phyloP scores from a whole-genome alignment of 2,113 vertebrate genomes.

The Dunckerocampus dactyliophorus region DNA sequence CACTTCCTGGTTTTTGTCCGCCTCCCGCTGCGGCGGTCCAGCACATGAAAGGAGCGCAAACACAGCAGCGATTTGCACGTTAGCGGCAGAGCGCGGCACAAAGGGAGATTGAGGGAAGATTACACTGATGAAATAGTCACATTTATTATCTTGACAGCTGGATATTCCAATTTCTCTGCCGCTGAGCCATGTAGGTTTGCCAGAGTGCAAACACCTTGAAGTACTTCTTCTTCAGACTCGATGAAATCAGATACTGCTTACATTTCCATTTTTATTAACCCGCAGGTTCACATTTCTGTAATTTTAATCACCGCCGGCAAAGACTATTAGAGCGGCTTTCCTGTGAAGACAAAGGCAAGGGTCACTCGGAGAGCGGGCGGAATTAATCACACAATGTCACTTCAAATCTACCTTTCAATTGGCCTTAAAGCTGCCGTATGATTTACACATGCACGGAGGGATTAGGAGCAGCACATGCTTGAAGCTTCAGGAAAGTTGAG shows the following conservation, averaged over 20 bases:
- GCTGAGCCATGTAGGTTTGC: conserved; percentile 63
- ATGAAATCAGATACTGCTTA: conserved; percentile 71
- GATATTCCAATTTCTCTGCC: conserved; percentile 69
- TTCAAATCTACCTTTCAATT: conserved; percentile 69
- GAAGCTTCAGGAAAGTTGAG: conserved; percentile 36
- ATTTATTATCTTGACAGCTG: conserved; percentile 73
- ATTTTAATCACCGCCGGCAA: conserved; percentile 66
- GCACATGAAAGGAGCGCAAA: conserved; percentile 49
- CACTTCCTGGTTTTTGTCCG: too few relatives aligned
- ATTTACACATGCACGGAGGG: conserved; percentile 61
- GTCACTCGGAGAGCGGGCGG: conserved; percentile 55
- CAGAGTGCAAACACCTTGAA: conserved; percentile 68
- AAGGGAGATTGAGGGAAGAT: conserved; percentile 68
- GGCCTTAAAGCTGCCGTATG: conserved; percentile 46
- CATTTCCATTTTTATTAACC: conserved; percentile 74
- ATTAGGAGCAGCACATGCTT: conserved; percentile 45
- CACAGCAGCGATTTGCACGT: conserved; percentile 61
- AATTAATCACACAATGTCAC: conserved; percentile 63
- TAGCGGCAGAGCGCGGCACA: conserved; percentile 47
- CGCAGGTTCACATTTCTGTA: conserved; percentile 61
- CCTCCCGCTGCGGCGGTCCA: neutral
- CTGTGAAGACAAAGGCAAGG: conserved; percentile 59
- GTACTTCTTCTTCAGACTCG: conserved; percentile 65
- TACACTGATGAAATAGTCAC: conserved; percentile 71
- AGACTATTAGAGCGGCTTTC: conserved; percentile 62